Evolutionary conservation across 2,888 invertebrate genomes (phyloP).

Genomic region (Achlya flavicornis): DNA sequence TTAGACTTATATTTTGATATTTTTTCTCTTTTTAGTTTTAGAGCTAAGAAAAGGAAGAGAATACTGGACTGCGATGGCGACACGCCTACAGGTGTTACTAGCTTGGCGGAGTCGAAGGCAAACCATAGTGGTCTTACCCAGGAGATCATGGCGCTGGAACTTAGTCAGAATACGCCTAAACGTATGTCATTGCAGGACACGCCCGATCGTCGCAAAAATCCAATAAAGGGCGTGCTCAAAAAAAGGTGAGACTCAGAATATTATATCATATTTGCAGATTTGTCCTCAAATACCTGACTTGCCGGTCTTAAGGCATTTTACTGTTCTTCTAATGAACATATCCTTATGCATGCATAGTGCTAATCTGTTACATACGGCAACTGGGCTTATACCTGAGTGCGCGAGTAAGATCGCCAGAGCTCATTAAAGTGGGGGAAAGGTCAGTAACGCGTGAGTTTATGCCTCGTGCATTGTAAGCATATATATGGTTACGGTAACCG

Average conservation of each 20-base stretch:
- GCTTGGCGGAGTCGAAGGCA: constrained; percentile 67
- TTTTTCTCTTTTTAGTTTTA: constrained; percentile 55
- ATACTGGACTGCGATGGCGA: constrained; percentile 79
- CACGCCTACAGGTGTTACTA: constrained; percentile 73
- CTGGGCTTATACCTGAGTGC: too few species aligned
- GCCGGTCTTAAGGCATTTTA: too few species aligned
- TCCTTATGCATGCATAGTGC: too few species aligned
- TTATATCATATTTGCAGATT: background rate
- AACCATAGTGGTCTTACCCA: constrained; percentile 87
- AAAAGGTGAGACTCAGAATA: constrained; percentile 67
- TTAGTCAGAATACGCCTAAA: constrained; percentile 87
- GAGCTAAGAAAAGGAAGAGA: constrained; percentile 85
- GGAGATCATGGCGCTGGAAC: constrained; percentile 87
- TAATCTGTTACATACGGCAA: too few species aligned
- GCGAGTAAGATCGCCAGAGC: too few species aligned
- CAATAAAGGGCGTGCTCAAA: constrained; percentile 85
- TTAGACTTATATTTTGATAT: too few species aligned
- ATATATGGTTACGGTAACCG: too few species aligned
- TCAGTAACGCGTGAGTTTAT: too few species aligned
- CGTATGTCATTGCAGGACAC: constrained; percentile 82
- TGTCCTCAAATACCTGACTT: too few species aligned
- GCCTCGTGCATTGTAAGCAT: too few species aligned
- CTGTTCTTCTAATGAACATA: too few species aligned
- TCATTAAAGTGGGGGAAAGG: too few species aligned
- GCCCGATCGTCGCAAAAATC: constrained; percentile 77